phyloP scores from a whole-genome alignment of 2,888 invertebrate species.

The Syritta pipiens region DNA sequence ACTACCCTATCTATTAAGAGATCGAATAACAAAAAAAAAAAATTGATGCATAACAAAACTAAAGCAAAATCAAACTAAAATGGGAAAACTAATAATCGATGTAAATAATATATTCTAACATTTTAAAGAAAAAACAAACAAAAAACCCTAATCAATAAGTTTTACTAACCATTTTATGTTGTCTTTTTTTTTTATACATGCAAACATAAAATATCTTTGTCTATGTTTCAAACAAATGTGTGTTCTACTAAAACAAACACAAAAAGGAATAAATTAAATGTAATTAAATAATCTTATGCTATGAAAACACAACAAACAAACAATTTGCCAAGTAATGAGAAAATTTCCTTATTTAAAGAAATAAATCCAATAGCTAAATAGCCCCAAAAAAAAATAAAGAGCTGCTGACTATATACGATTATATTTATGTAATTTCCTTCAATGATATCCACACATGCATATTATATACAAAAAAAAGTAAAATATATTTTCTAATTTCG shows the following conservation, averaged over 20 bases:
- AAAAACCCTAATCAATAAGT: slow-evolving; percentile 28
- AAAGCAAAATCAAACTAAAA: slow-evolving; percentile 38
- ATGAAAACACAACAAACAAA: no score
- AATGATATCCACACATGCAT: slow-evolving; percentile 15
- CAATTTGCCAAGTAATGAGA: slow-evolving; percentile 48
- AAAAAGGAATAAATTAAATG: slow-evolving; percentile 23
- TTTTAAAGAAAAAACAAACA: slow-evolving; percentile 8
- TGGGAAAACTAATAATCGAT: slow-evolving; percentile 20
- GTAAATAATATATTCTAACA: slow-evolving; percentile 54
- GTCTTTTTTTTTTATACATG: slow-evolving; percentile 60
- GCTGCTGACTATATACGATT: slow-evolving; percentile 18
- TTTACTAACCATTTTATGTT: slow-evolving; percentile 56
- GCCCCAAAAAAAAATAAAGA: neutral
- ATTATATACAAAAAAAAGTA: neutral
- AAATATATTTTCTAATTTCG: slow-evolving; percentile 33
- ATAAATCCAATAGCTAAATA: slow-evolving; percentile 35
- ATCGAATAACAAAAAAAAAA: slow-evolving; percentile 15
- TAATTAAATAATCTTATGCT: slow-evolving; percentile 52
- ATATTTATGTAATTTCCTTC: slow-evolving; percentile 42
- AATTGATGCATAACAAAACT: slow-evolving; percentile 34
- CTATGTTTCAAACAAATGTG: slow-evolving; percentile 27
- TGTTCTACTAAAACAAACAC: slow-evolving; percentile 3
- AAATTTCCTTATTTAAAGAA: slow-evolving; percentile 32
- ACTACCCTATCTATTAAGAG: slow-evolving; percentile 52
- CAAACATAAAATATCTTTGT: slow-evolving; percentile 29